A percentile compares a stretch with the other conserved stretches of the same genome.
Evolutionary conservation across 2,888 invertebrate genomes (phyloP).

Genomic region (Sturmia bella): DNA sequence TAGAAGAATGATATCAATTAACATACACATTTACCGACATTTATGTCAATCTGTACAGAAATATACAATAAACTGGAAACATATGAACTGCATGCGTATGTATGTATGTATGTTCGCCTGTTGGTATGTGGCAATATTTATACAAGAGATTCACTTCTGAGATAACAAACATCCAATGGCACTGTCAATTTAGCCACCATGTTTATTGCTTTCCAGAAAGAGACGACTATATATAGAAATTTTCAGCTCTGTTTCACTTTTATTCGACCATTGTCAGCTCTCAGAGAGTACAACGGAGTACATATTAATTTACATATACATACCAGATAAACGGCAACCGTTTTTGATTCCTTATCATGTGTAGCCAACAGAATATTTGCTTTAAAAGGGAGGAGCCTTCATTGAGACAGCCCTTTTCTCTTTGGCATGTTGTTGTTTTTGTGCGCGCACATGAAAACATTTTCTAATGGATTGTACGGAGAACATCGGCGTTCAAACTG

Average conservation of each 20-base stretch:
- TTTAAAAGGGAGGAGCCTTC: conserved; percentile 30
- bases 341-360: conserved; percentile 42
- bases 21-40: not conserved
- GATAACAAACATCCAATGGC: conserved; percentile 55
- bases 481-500: conserved; percentile 15
- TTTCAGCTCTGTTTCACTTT: not conserved
- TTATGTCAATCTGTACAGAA: not conserved
- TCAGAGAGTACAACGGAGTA: conserved; percentile 31
- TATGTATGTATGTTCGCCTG: not conserved
- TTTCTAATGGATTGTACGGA: conserved; percentile 38
- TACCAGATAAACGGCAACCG: conserved; percentile 69
- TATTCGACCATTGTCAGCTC: not conserved
- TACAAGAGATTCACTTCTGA: conserved; percentile 44
- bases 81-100: not conserved
- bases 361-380: conserved; percentile 31
- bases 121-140: not conserved
- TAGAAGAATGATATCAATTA: conserved; percentile 1
- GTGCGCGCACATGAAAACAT: conserved; percentile 12
- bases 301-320: not conserved
- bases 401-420: conserved; percentile 12
- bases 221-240: not conserved
- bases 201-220: conserved; percentile 35
- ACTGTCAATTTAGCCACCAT: conserved; percentile 50
- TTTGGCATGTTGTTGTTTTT: not conserved
- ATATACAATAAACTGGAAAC: not conserved